Conservation (phyloP, 2,797 vertebrate genomes). For the Thamnophis elegans region DNA sequence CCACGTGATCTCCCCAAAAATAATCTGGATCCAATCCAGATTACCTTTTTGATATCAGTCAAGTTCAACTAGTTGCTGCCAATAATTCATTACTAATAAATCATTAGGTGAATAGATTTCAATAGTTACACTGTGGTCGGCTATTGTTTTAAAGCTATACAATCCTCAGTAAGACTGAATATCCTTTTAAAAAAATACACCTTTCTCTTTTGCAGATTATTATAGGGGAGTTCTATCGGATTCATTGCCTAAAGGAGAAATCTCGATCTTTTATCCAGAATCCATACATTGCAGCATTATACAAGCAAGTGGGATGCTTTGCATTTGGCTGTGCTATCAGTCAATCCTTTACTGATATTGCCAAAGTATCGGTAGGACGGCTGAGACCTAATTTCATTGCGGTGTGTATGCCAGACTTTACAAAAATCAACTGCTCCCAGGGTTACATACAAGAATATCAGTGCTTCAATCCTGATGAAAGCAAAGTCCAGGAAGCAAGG, state of each 20-base stretch:
- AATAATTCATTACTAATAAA: background rate
- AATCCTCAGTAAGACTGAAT: fast-evolving
- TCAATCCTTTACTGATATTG: constrained; percentile 98
- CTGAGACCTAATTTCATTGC: constrained; percentile 92
- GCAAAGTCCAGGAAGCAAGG: constrained; percentile 93
- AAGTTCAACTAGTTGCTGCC: background rate
- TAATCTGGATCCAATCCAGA: background rate
- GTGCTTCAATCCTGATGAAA: constrained; percentile 75
- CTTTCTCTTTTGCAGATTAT: constrained; percentile 79
- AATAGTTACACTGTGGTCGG: background rate
- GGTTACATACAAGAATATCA: constrained; percentile 89
- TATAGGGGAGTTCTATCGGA: constrained; percentile 92
- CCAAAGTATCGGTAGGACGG: constrained; percentile 95
- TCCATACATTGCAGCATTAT: constrained; percentile 90
- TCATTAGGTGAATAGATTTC: background rate
- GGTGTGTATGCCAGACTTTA: constrained; percentile 82
- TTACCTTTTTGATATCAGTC: background rate
- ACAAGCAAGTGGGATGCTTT: constrained; percentile 95
- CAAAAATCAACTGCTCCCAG: constrained; percentile 82
- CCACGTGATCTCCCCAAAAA: background rate
- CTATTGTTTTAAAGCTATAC: fast-evolving
- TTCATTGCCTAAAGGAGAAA: constrained; percentile 89
- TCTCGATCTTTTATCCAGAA: constrained; percentile 89
- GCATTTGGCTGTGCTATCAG: constrained; percentile 94
- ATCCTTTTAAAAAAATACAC: background rate